phyloP scores from a whole-genome alignment of 30 jellyfish, hydroid and myxozoan genomes.

The Aurelia coerulea region DNA sequence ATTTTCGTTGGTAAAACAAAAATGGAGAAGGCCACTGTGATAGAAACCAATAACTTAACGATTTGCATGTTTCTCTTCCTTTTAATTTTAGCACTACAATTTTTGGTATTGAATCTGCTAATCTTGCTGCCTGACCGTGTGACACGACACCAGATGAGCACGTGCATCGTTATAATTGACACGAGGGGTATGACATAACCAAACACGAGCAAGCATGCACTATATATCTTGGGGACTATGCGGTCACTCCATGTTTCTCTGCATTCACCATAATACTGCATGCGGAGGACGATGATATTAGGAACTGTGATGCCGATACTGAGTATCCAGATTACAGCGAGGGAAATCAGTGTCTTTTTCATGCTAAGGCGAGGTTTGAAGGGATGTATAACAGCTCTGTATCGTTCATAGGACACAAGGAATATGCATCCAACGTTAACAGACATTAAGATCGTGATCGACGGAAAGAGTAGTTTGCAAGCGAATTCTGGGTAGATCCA shows the following conservation, averaged over 20 bases:
- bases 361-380: conserved; percentile 39
- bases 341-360: not conserved
- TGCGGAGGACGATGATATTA: conserved; percentile 36
- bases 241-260: conserved; percentile 34
- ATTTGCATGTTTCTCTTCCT: conserved; percentile 25
- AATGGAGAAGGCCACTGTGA: conserved; percentile 29
- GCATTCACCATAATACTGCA: conserved; percentile 40
- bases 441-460: conserved; percentile 23
- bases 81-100: not conserved
- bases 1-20: conserved; percentile 48
- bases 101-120: no score
- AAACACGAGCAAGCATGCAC: conserved; percentile 17
- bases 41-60: conserved; percentile 11
- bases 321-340: conserved; percentile 23
- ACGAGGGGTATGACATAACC: conserved; percentile 35
- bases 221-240: conserved; percentile 48
- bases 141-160: conserved; percentile 6
- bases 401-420: conserved; percentile 48
- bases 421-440: conserved; percentile 61
- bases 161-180: conserved; percentile 28
- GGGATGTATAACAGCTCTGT: conserved; percentile 56
- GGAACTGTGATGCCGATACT: conserved; percentile 17
- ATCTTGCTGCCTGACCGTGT: no score
- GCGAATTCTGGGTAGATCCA: conserved; percentile 66
- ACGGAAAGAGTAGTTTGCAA: conserved; percentile 51